These are phyloP conservation scores for Drosophila sp. DNA, from an alignment of 1,140 invertebrate genomes.

Conservation along the genomic window DNA sequence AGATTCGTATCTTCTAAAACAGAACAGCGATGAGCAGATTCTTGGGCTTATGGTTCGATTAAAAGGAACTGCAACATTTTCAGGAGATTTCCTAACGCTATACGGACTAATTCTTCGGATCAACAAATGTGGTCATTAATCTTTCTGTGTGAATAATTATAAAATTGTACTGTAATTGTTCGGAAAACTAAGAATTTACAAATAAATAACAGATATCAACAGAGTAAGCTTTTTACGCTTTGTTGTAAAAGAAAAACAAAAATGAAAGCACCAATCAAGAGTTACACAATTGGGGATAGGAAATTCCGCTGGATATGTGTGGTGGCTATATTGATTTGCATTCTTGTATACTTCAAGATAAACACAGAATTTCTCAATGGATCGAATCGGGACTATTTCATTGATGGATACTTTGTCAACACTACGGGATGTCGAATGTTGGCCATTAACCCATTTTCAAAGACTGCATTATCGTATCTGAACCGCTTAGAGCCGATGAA, in stretches of 20 bases:
- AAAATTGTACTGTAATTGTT: not conserved
- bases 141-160: slow-evolving; percentile 12
- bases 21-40: not conserved
- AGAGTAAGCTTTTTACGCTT: slow-evolving; percentile 1
- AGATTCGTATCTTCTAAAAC: slow-evolving; percentile 85
- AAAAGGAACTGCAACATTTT: slow-evolving; percentile 23
- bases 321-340: slow-evolving; percentile 8
- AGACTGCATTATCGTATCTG: not conserved
- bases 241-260: not conserved
- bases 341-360: slow-evolving; percentile 19
- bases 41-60: slow-evolving; percentile 34
- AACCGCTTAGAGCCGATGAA: not conserved
- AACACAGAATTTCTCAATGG: not conserved
- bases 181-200: not conserved
- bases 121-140: slow-evolving; percentile 41
- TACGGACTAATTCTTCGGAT: slow-evolving; percentile 32
- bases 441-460: slow-evolving; percentile 19
- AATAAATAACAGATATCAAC: not conserved
- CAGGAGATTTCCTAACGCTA: not conserved
- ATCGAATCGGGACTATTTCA: not conserved
- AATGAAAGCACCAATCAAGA: not conserved
- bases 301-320: not conserved
- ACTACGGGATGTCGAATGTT: slow-evolving; percentile 41
- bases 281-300: not conserved
- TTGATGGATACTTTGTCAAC: slow-evolving; percentile 43